A percentile compares a stretch with the other conserved stretches of the same genome.
phyloP scores from a whole-genome alignment of 2,113 vertebrate genomes.

The Callionymus lyra region DNA sequence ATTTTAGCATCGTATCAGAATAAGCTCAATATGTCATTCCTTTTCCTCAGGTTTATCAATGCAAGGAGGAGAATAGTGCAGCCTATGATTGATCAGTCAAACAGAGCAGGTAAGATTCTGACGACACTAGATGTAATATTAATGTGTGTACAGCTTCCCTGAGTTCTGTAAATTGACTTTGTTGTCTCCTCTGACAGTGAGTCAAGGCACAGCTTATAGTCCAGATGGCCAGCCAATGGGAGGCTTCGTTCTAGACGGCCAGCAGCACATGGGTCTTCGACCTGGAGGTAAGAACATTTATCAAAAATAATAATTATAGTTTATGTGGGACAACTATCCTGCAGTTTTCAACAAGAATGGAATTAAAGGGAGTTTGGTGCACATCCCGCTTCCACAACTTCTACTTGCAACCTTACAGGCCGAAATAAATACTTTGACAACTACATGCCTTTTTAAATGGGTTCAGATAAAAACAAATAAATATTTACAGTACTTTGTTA shows the following conservation, averaged over 20 bases:
- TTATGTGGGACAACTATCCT: no score
- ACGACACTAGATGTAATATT: no score
- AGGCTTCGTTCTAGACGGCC: slow-evolving; percentile 93
- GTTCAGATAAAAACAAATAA: no score
- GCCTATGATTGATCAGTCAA: slow-evolving; percentile 98
- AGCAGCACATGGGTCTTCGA: slow-evolving; percentile 98
- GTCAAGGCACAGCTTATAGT: slow-evolving; percentile 92
- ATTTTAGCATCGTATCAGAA: no score
- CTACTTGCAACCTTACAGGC: no score
- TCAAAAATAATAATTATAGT: no score
- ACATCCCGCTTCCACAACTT: background rate
- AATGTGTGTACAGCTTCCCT: no score
- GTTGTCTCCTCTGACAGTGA: slow-evolving; percentile 70
- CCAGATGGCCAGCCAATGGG: slow-evolving; percentile 96
- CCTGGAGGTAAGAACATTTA: slow-evolving; percentile 83
- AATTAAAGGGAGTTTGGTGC: background rate
- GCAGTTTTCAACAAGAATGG: background rate
- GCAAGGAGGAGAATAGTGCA: slow-evolving; percentile 97
- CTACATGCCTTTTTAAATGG: no score
- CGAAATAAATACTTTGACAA: no score
- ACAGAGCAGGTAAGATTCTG: slow-evolving; percentile 96
- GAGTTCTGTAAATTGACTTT: no score
- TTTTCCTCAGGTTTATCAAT: slow-evolving; percentile 90
- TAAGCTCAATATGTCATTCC: background rate
- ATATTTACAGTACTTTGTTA: no score